Percentiles rank a stretch among this genome's conserved stretches.
Evolutionary conservation across 2,797 vertebrate genomes (phyloP).

Genomic region (Hozukius guyotensis): DNA sequence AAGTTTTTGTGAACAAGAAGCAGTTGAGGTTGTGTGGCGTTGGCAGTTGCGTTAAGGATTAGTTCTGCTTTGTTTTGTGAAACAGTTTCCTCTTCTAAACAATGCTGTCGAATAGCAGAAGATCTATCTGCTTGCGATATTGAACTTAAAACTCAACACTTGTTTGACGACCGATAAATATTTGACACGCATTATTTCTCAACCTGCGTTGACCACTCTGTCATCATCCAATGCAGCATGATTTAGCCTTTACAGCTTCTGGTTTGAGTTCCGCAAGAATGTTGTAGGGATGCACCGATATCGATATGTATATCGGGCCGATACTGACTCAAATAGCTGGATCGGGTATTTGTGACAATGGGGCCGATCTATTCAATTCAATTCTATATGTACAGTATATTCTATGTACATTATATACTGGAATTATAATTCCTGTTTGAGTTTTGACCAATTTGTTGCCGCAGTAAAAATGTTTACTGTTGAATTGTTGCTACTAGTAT

Average conservation of each 20-base stretch:
- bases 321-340: too few species aligned
- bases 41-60: conserved; percentile 18
- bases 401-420: too few species aligned
- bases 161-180: conserved; percentile 6
- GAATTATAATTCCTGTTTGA: too few species aligned
- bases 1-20: conserved; percentile 9
- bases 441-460: too few species aligned
- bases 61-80: conserved; percentile 57
- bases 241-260: conserved; percentile 39
- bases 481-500: too few species aligned
- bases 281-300: background rate
- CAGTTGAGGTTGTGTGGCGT: background rate
- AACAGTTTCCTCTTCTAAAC: conserved; percentile 55
- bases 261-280: conserved; percentile 25
- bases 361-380: too few species aligned
- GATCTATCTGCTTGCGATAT: conserved; percentile 18
- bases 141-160: conserved; percentile 32
- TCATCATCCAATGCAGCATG: conserved; percentile 16
- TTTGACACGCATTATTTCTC: conserved; percentile 12
- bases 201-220: conserved; percentile 14
- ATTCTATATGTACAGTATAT: too few species aligned
- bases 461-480: too few species aligned
- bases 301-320: too few species aligned
- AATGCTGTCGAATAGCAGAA: conserved; percentile 45
- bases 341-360: too few species aligned